Base-by-base conservation (phyloP, 2,797 vertebrate species). In the Crenuchus spilurus region DNA sequence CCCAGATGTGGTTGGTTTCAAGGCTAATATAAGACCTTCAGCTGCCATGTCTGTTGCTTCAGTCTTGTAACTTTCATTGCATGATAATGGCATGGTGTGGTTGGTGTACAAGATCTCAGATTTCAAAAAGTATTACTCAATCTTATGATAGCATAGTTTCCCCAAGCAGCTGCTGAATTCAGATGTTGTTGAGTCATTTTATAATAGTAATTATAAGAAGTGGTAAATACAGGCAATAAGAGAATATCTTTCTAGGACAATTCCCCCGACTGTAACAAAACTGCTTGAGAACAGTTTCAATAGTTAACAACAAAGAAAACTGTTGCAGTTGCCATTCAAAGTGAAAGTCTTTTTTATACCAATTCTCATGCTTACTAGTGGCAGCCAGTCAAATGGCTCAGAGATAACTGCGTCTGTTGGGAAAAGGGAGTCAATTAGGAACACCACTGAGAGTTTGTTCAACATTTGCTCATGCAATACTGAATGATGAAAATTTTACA, bases 401-500 rank as follows among this genome's bases (percentile, higher is more conserved):
- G 57, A 79, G 70, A 39, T 74, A 74, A 74, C 71, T 52, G 79
- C 65, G 28, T 77, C 70, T 72, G 72, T 64, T 51, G 75, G 67
- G 75, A 71, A 61, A 74, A 69, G 4, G 28, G 39, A 63, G 58
- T 61, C 48, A n/a, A 41, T 61, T 68, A 61, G 41, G 26, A 75
- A 68, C 33, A 42, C 26, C 49, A 2, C 26, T 68, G 55, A 75
- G 65, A 68, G n/a, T 67, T 60, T 52, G 62, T 22, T 31, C 39
- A 65, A 31, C 16, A 22, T 60, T 60, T 14, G 14, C 22, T 31
- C 28, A 18, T 60, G 67, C 28, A 65, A 41, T 72, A 52, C 48
- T 77, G 73, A 75, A 77, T 81, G 71, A 80, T 76, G 76, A 62
- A 83, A 74, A 78, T 41, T 70, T 68, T 78, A 65, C 64, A 80